These are phyloP conservation scores for Microcaecilia unicolor DNA, from an alignment of 2,797 vertebrate genomes.

Conservation along the genomic window DNA sequence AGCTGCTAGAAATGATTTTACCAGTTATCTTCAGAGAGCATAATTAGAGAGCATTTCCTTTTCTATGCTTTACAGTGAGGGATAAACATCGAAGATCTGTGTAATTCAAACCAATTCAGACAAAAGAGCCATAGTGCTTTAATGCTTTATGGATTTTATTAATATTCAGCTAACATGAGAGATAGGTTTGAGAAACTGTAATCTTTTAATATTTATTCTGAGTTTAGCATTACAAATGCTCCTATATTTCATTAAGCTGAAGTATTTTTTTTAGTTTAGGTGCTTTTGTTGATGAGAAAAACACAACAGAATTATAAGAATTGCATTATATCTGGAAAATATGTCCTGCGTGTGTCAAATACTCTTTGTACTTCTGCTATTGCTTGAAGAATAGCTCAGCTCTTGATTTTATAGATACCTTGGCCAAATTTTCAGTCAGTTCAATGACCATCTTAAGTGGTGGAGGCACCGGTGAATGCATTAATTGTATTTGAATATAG, in stretches of 20 bases:
- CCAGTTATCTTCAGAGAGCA: conserved; percentile 62
- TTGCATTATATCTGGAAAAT: conserved; percentile 11
- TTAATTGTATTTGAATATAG: no score
- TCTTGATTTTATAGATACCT: no score
- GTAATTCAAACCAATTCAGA: no score
- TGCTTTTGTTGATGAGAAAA: conserved; percentile 16
- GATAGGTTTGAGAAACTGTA: conserved; percentile 42
- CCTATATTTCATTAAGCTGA: conserved; percentile 40
- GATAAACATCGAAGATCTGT: conserved; percentile 66
- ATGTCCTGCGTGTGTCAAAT: no score
- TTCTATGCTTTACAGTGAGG: conserved; percentile 60
- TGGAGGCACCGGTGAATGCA: no score
- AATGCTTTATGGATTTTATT: conserved; percentile 68
- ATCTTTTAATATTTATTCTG: conserved; percentile 44
- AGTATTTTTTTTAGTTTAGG: conserved; percentile 24
- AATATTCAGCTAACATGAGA: conserved; percentile 54
- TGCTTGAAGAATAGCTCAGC: no score
- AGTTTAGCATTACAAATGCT: conserved; percentile 32
- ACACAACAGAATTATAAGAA: conserved; percentile 4
- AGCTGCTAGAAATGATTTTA: conserved; percentile 64
- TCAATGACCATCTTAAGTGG: no score
- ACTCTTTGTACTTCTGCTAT: conserved; percentile 3
- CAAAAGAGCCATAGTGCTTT: conserved; percentile 58
- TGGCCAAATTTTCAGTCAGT: no score
- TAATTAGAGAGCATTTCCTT: conserved; percentile 61